Evolutionary conservation across 2,888 invertebrate species (phyloP), one percentile per base, ranked within the genome.

Genomic region (Meta bourneti): DNA sequence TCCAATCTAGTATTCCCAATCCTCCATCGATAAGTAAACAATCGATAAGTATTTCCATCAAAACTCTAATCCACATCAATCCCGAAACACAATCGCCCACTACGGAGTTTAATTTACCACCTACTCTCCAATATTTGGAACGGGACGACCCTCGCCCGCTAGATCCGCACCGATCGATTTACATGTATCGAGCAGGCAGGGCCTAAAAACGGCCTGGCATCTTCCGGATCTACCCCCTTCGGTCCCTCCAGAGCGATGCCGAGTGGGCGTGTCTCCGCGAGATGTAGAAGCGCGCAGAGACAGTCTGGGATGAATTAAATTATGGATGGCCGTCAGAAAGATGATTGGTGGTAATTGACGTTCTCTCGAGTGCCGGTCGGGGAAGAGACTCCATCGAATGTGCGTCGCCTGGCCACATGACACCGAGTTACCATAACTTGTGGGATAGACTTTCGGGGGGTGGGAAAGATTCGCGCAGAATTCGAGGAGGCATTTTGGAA

Each of bases 261-360:
- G 48, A 7, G 84, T 84, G 75, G 74, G 84, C 75, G 84, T 84
- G 84, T 84, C 61, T 61, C 9, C 48, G 79, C 11, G 61, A 20
- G 61, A 61, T 34, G 34, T 34, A 34, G 34, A 61, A 13, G 70
- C 19, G 69, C 71, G 72, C 49, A 87, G 80, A 80, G 72, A 80
- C 72, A 87, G 54, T 71, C 54, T 84, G 79, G 19, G 72, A 87
- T 75, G 91, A 91, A 91, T 91, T 83, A 72, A 91, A 91, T 91
- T 91, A 91, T 78, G 91, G 87, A 82, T 72, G 16, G 51, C 78
- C 69, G 91, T 91, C 91, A 83, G 70, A 61, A 72, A 87, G 87
- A 91, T 91, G 91, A 91, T 91, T 78, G 87, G 87, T 87, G 78
- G 91, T 91, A 91, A 91, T 91, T 91, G 91, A 91, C 91, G 70